phyloP scores from a whole-genome alignment of 2,888 invertebrate species.

The Tridacna gigas region DNA sequence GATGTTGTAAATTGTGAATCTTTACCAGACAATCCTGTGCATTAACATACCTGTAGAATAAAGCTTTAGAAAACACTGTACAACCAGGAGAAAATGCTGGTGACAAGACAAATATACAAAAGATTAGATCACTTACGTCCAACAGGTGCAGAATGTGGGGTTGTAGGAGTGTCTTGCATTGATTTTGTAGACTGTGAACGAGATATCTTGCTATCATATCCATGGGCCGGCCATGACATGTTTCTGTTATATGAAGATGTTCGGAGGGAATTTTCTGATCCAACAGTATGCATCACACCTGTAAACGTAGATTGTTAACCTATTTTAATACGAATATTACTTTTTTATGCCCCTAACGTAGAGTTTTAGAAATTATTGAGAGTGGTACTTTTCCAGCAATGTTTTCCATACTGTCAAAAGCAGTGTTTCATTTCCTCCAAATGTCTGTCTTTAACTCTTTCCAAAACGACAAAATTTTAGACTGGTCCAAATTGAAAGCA shows the following conservation, averaged over 20 bases:
- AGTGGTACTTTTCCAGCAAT: no score
- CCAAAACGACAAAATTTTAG: no score
- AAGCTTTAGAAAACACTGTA: neutral
- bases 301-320: neutral
- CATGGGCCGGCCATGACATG: conserved; percentile 63
- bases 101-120: neutral
- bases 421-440: no score
- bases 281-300: conserved; percentile 11
- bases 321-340: no score
- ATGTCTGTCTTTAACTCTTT: no score
- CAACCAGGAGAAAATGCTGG: neutral
- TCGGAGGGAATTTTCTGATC: conserved; percentile 36
- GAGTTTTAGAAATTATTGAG: no score
- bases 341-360: no score
- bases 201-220: conserved; percentile 47
- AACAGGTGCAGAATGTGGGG: conserved; percentile 51
- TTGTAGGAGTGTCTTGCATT: conserved; percentile 27
- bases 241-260: conserved; percentile 42
- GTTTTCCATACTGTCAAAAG: no score
- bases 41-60: no score
- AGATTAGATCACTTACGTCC: conserved; percentile 4
- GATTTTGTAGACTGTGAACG: conserved; percentile 55
- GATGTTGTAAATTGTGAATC: no score
- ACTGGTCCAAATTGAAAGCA: no score
- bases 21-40: no score